Conservation (phyloP, 2,797 vertebrate species). For the Coranthus polyacanthus region DNA sequence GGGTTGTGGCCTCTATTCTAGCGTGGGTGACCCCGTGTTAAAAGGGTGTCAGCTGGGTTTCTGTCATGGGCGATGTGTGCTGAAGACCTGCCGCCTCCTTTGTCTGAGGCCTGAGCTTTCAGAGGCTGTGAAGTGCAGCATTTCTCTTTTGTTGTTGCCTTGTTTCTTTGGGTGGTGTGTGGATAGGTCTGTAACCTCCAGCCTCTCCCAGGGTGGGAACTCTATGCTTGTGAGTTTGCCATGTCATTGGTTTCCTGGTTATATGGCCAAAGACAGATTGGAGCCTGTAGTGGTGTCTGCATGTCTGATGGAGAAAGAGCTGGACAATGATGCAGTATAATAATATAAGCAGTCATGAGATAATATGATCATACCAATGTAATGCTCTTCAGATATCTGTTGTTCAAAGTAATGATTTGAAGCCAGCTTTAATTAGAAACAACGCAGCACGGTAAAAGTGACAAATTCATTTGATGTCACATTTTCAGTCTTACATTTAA, state of each 20-base stretch:
- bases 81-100: constrained; percentile 85
- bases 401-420: constrained; percentile 6
- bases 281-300: constrained; percentile 69
- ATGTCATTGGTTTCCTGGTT: constrained; percentile 63
- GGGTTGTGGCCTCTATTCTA: constrained; percentile 83
- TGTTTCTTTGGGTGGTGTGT: constrained; percentile 64
- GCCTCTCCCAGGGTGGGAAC: constrained; percentile 70
- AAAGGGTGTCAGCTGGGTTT: constrained; percentile 86
- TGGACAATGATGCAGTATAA: constrained; percentile 30
- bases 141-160: constrained; percentile 65
- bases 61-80: constrained; percentile 80
- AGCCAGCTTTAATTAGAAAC: constrained; percentile 1
- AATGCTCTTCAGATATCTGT: constrained; percentile 5
- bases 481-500: no score
- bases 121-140: constrained; percentile 79
- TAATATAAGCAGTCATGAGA: constrained; percentile 15
- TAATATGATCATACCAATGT: constrained; percentile 17
- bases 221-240: constrained; percentile 52
- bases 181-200: constrained; percentile 67
- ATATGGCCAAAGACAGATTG: constrained; percentile 55
- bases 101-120: constrained; percentile 75
- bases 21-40: constrained; percentile 82
- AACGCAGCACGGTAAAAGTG: neutral
- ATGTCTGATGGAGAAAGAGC: constrained; percentile 59
- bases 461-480: neutral